A percentile compares a stretch with the other conserved stretches of the same genome.
Evolutionary conservation across 2,888 invertebrate species (phyloP).

Genomic region (Nephrotoma guestfalica): DNA sequence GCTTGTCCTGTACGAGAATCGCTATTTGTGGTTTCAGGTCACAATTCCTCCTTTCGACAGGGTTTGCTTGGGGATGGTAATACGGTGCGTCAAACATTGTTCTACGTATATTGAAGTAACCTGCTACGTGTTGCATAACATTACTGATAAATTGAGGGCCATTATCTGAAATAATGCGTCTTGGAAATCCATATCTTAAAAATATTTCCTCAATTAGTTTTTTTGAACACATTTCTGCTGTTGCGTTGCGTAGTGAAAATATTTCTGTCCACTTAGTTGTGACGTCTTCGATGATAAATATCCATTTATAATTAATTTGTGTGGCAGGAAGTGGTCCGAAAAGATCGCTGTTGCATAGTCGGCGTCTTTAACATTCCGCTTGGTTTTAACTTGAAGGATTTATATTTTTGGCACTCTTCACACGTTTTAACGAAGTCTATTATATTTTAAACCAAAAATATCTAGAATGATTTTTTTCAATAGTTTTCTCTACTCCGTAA

Average conservation of each 20-base stretch:
- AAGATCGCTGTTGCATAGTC: conserved; percentile 18
- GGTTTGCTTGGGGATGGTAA: conserved; percentile 21
- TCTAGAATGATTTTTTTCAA: conserved; percentile 10
- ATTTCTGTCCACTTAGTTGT: conserved; percentile 16
- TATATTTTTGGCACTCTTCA: conserved; percentile 20
- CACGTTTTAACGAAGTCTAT: conserved; percentile 17
- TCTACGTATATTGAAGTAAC: conserved; percentile 9
- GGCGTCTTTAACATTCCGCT: conserved; percentile 20
- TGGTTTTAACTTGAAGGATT: conserved; percentile 20
- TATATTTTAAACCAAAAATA: conserved; percentile 19
- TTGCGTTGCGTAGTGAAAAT: too few relatives aligned
- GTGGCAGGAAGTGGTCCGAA: conserved; percentile 17
- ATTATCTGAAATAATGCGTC: conserved; percentile 23
- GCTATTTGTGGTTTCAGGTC: conserved; percentile 21
- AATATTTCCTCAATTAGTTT: conserved; percentile 15
- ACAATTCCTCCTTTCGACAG: conserved; percentile 19
- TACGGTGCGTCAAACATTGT: too few relatives aligned
- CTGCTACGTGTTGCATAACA: neutral
- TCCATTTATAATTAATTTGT: conserved; percentile 14
- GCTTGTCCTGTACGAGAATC: conserved; percentile 18
- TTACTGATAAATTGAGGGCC: conserved; percentile 21
- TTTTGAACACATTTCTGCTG: too few relatives aligned
- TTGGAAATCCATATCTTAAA: conserved; percentile 20
- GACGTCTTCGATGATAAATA: conserved; percentile 16
- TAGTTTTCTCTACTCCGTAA: conserved; percentile 15